A percentile compares a stretch with the other conserved stretches of the same genome.
Conservation (phyloP, 2,888 invertebrate species). For the Scaptomyza tumidula region DNA sequence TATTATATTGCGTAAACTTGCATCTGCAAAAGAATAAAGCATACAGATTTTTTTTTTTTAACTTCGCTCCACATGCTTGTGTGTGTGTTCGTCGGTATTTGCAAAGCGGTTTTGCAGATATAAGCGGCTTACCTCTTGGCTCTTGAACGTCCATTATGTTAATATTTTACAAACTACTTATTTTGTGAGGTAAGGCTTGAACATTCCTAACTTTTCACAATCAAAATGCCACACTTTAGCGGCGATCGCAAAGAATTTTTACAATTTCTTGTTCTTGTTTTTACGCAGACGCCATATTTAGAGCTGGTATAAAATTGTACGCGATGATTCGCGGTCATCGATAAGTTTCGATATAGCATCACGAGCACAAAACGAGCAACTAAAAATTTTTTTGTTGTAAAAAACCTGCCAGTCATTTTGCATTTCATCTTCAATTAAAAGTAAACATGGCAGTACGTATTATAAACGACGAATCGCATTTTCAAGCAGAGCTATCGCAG, state of each 20-base stretch:
- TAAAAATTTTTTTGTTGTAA: constrained; percentile 30
- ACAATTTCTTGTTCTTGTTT: constrained; percentile 50
- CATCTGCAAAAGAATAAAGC: constrained; percentile 86
- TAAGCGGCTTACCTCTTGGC: constrained; percentile 54
- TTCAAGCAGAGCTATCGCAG: constrained; percentile 92
- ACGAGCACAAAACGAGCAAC: constrained; percentile 19
- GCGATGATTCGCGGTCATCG: constrained; percentile 26
- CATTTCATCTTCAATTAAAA: constrained; percentile 38
- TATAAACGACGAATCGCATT: constrained; percentile 87
- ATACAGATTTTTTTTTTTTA: constrained; percentile 10
- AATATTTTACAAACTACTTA: constrained; percentile 36
- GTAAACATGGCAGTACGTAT: constrained; percentile 82
- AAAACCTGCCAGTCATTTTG: constrained; percentile 62
- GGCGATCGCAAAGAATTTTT: constrained; percentile 53
- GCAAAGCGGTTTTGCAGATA: constrained; percentile 17
- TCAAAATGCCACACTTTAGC: constrained; percentile 48
- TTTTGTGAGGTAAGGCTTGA: constrained; percentile 44
- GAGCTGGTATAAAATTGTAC: constrained; percentile 22
- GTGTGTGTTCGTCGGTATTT: constrained; percentile 22
- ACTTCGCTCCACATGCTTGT: constrained; percentile 7
- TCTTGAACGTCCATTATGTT: constrained; percentile 68
- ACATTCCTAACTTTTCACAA: constrained; percentile 39
- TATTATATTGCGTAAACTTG: constrained; percentile 97
- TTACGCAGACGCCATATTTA: constrained; percentile 69
- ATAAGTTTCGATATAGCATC: constrained; percentile 21